Evolutionary conservation across 2,113 vertebrate species (phyloP).

Genomic region (Beaufortia kweichowensis): DNA sequence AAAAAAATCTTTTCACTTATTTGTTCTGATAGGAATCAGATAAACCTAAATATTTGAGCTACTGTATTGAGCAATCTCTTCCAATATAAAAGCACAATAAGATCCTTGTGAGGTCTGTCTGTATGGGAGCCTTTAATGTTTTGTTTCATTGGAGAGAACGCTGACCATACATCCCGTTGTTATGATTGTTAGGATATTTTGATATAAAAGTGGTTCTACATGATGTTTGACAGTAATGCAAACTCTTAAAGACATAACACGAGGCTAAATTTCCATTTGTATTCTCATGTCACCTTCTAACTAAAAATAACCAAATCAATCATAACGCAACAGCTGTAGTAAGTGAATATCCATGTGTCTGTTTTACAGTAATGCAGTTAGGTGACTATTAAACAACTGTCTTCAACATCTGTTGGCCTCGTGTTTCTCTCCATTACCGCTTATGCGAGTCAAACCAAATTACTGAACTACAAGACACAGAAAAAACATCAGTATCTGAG

Average conservation of each 20-base stretch:
- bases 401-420: constrained; percentile 27
- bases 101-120: not conserved
- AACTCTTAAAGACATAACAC: not conserved
- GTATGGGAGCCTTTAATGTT: not conserved
- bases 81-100: not conserved
- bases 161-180: too few relatives aligned
- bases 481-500: constrained; percentile 11
- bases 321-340: constrained; percentile 28
- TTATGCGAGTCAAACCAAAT: constrained; percentile 22
- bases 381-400: constrained; percentile 34
- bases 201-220: not conserved
- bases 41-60: constrained; percentile 39
- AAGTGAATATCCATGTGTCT: not conserved
- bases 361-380: constrained; percentile 30
- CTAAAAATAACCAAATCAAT: not conserved
- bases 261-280: constrained; percentile 6
- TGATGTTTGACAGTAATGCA: constrained; percentile 8
- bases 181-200: too few relatives aligned
- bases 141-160: not conserved
- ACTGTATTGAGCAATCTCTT: not conserved
- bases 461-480: not conserved
- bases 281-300: not conserved
- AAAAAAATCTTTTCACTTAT: constrained; percentile 26
- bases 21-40: constrained; percentile 31
- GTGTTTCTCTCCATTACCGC: not conserved